Conservation (phyloP, 1,140 invertebrate species). For the Meteorus sp. region DNA sequence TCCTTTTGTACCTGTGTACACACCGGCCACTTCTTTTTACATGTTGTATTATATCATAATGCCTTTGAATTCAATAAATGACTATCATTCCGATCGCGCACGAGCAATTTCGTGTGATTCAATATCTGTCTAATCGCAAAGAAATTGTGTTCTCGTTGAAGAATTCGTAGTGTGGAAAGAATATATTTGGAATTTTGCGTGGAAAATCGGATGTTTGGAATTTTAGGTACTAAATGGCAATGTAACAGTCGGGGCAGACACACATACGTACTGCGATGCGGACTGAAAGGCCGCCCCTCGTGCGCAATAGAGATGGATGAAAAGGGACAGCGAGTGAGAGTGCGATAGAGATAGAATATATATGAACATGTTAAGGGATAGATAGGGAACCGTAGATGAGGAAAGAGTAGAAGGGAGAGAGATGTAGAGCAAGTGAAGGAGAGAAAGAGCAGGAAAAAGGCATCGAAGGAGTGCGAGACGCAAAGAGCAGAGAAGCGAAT, state of each 20-base stretch:
- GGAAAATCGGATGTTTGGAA: neutral
- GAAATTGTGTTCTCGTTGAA: too few species aligned
- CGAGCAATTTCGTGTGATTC: too few species aligned
- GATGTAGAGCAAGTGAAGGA: too few species aligned
- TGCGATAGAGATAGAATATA: constrained; percentile 20
- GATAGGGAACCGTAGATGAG: too few species aligned
- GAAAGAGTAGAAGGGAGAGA: too few species aligned
- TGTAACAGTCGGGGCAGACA: constrained; percentile 10
- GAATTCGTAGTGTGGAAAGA: neutral
- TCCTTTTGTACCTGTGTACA: too few species aligned
- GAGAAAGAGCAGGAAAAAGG: constrained; percentile 15
- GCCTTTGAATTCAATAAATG: too few species aligned
- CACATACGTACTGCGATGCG: constrained; percentile 28
- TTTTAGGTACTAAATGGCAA: neutral
- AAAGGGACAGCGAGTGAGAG: constrained; percentile 8
- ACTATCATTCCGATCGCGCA: too few species aligned
- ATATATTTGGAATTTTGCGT: neutral
- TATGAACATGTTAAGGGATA: constrained; percentile 37
- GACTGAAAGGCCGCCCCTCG: constrained; percentile 28
- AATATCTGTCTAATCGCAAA: too few species aligned
- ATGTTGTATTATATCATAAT: too few species aligned
- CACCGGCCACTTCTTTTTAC: too few species aligned
- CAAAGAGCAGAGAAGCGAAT: constrained; percentile 9
- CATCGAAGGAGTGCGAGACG: too few species aligned
- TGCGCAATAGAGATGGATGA: constrained; percentile 25